These are phyloP conservation scores for Platycheirus rosarum DNA, from an alignment of 2,888 invertebrate species.

Conservation along the genomic window DNA sequence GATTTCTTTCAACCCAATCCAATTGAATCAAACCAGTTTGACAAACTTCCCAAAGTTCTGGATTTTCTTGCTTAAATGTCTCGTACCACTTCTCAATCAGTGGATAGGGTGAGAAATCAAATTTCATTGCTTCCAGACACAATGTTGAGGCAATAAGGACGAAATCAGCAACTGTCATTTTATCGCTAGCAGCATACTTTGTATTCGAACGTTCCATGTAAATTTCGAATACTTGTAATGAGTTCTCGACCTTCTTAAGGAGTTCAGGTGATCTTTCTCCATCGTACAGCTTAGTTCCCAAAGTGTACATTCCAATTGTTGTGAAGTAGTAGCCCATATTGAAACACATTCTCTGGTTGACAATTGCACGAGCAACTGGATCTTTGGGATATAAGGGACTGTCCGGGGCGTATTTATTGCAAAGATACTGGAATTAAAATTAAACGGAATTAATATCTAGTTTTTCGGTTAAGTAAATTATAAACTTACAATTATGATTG, in stretches of 20 bases:
- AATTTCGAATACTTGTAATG: conserved; percentile 86
- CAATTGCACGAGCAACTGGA: conserved; percentile 87
- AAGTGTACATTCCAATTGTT: conserved; percentile 83
- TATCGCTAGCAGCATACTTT: conserved; percentile 86
- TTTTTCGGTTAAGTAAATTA: not conserved
- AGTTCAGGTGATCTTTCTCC: conserved; percentile 87
- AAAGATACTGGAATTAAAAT: conserved; percentile 86
- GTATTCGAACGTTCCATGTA: conserved; percentile 86
- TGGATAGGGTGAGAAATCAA: conserved; percentile 5
- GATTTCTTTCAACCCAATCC: conserved; percentile 87
- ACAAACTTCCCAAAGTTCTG: conserved; percentile 88
- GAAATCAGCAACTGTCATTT: conserved; percentile 90
- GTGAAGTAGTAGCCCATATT: conserved; percentile 90
- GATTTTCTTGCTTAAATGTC: conserved; percentile 75
- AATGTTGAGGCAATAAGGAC: conserved; percentile 87
- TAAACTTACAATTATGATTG: conserved; percentile 82
- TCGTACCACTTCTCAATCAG: not conserved
- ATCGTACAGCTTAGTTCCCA: conserved; percentile 90
- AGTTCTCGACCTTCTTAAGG: conserved; percentile 87
- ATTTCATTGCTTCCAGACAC: conserved; percentile 4
- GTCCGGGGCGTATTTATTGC: conserved; percentile 88
- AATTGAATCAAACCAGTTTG: conserved; percentile 88
- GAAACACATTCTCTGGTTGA: conserved; percentile 91
- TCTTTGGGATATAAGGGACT: conserved; percentile 89
- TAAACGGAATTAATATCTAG: not conserved